Conservation (phyloP, 2,113 vertebrate species). For the Sander lucioperca region DNA sequence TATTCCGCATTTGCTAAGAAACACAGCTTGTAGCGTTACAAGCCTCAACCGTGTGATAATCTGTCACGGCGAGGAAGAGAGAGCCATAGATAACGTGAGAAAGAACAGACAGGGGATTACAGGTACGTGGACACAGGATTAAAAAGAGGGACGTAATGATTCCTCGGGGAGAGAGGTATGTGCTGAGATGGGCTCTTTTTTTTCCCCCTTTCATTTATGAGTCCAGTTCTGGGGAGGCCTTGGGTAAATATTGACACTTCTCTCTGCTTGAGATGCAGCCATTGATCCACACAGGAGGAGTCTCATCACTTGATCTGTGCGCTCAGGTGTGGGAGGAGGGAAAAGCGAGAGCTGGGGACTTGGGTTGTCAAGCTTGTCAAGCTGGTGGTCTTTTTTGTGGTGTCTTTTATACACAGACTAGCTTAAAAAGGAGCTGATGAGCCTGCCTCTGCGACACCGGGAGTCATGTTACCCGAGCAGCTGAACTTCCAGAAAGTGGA, state of each 20-base stretch:
- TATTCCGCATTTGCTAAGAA: constrained; percentile 35
- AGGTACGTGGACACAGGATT: constrained; percentile 76
- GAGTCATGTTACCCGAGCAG: constrained; percentile 70
- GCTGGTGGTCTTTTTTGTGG: constrained; percentile 72
- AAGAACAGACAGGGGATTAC: constrained; percentile 74
- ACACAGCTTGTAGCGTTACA: constrained; percentile 33
- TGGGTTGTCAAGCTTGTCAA: constrained; percentile 39
- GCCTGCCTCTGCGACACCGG: constrained; percentile 58
- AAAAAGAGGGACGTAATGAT: constrained; percentile 80
- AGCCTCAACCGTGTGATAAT: constrained; percentile 65
- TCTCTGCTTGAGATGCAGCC: constrained; percentile 73
- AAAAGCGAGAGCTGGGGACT: constrained; percentile 65
- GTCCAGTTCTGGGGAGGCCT: constrained; percentile 77
- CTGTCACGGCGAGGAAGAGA: constrained; percentile 58
- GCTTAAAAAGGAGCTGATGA: constrained; percentile 35
- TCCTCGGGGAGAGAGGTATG: constrained; percentile 77
- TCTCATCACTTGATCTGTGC: constrained; percentile 82
- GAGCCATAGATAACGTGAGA: constrained; percentile 47
- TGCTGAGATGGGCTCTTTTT: constrained; percentile 82
- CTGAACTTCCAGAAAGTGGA: constrained; percentile 56
- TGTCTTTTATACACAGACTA: constrained; percentile 35
- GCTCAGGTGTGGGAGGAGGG: constrained; percentile 79
- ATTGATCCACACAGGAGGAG: constrained; percentile 73
- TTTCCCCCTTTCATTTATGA: constrained; percentile 78
- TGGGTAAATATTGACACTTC: constrained; percentile 83